These are phyloP conservation scores for Leptopilina clavipes DNA, from an alignment of 1,140 invertebrate species.

Conservation along the genomic window DNA sequence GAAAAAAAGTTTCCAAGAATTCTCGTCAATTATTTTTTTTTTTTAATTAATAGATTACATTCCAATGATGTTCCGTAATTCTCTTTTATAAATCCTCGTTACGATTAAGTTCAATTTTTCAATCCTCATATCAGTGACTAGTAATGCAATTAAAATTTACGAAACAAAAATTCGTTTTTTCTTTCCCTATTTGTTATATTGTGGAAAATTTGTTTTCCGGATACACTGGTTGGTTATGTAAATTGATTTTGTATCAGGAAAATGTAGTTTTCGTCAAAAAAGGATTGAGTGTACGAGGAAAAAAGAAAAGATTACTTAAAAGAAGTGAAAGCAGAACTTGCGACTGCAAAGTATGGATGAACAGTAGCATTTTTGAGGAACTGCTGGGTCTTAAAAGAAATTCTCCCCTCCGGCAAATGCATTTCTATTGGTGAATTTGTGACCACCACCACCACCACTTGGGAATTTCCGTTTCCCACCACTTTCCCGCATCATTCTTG, in stretches of 20 bases:
- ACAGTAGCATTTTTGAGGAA: constrained; percentile 14
- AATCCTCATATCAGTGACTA: too few relatives aligned
- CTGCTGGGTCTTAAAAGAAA: constrained; percentile 21
- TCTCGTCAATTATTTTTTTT: background rate
- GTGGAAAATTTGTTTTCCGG: too few relatives aligned
- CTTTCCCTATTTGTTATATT: too few relatives aligned
- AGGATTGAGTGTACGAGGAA: too few relatives aligned
- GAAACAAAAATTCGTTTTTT: too few relatives aligned
- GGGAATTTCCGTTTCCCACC: background rate
- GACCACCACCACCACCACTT: background rate
- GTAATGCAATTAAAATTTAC: too few relatives aligned
- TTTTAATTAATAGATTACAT: background rate
- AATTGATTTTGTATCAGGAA: too few relatives aligned
- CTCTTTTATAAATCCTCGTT: too few relatives aligned
- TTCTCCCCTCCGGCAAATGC: background rate
- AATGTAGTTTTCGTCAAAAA: too few relatives aligned
- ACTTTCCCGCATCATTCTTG: background rate
- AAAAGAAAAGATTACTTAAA: background rate
- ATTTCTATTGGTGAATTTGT: background rate
- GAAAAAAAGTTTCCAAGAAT: background rate
- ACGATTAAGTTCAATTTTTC: too few relatives aligned
- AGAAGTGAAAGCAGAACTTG: constrained; percentile 14
- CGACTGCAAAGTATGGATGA: background rate
- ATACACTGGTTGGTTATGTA: too few relatives aligned
- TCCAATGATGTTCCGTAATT: background rate